These are phyloP conservation scores for Gambusia affinis DNA, from an alignment of 2,113 vertebrate genomes.

Conservation along the genomic window DNA sequence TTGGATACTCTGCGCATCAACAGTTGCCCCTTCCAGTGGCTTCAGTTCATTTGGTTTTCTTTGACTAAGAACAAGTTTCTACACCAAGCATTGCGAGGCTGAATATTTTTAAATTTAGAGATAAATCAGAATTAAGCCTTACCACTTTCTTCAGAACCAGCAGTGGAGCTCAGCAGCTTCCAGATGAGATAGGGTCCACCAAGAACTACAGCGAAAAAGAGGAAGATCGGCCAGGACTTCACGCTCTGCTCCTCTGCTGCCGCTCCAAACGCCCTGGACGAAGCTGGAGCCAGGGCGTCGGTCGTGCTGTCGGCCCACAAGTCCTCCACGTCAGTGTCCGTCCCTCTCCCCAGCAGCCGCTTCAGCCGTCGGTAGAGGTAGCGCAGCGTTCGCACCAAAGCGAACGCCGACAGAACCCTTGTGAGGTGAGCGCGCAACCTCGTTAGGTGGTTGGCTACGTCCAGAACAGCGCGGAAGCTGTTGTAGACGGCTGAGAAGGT, in stretches of 20 bases:
- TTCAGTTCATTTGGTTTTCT: too few species aligned
- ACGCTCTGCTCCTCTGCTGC: constrained; percentile 83
- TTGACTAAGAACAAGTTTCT: too few species aligned
- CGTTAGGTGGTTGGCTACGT: constrained; percentile 97
- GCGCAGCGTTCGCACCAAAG: constrained; percentile 91
- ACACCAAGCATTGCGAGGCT: too few species aligned
- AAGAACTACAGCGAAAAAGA: constrained; percentile 95
- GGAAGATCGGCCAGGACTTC: constrained; percentile 97
- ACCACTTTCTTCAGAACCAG: constrained; percentile 84
- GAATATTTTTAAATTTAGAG: too few species aligned
- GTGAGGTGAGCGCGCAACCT: constrained; percentile 93
- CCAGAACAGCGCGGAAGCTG: constrained; percentile 95
- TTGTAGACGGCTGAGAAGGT: constrained; percentile 98
- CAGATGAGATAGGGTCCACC: constrained; percentile 98
- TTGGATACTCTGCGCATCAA: too few species aligned
- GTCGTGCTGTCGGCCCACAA: constrained; percentile 91
- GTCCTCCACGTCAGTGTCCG: constrained; percentile 87
- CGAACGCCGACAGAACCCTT: constrained; percentile 94
- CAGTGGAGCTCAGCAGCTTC: constrained; percentile 89
- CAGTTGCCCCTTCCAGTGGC: too few species aligned
- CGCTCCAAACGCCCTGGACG: constrained; percentile 35
- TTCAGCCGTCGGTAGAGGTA: constrained; percentile 90
- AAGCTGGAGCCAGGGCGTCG: constrained; percentile 72
- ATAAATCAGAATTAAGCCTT: neutral
- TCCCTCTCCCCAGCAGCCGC: constrained; percentile 86